Evolutionary conservation across 2,888 invertebrate species (phyloP).

Genomic region (Perizoma flavofasciatum): DNA sequence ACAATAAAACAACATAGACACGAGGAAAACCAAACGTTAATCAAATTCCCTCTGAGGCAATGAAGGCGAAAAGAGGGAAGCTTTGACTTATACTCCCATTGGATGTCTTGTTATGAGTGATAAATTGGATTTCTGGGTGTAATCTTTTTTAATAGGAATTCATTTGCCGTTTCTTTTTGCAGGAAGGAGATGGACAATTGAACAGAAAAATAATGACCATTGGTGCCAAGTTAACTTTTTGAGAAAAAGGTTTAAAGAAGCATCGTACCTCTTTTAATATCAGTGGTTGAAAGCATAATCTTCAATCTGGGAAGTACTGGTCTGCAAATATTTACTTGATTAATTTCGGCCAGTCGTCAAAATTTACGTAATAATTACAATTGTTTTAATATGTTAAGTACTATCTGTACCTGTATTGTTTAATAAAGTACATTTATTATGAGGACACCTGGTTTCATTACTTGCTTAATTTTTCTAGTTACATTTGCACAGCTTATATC

Average conservation of each 20-base stretch:
- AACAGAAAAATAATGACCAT: too few species aligned
- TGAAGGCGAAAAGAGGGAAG: slow-evolving; percentile 26
- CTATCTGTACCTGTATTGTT: too few species aligned
- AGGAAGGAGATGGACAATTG: too few species aligned
- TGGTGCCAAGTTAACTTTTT: too few species aligned
- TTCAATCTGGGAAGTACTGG: background rate
- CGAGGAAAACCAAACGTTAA: slow-evolving; percentile 38
- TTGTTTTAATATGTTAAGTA: too few species aligned
- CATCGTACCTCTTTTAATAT: too few species aligned
- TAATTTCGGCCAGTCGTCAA: background rate
- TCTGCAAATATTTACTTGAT: background rate
- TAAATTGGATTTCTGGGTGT: slow-evolving; percentile 11
- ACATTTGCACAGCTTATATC: too few species aligned
- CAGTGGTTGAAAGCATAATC: background rate
- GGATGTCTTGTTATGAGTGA: slow-evolving; percentile 31
- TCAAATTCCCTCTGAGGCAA: slow-evolving; percentile 35
- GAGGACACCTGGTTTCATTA: too few species aligned
- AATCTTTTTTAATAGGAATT: slow-evolving; percentile 7
- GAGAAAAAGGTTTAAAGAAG: too few species aligned
- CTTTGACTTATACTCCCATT: slow-evolving; percentile 28
- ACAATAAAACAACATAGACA: slow-evolving; percentile 39
- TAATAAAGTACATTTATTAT: too few species aligned
- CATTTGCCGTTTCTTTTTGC: background rate
- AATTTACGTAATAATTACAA: too few species aligned
- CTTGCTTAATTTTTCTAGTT: too few species aligned